phyloP scores from a whole-genome alignment of 2,888 invertebrate species.

The Scrobipalpa atriplicella region DNA sequence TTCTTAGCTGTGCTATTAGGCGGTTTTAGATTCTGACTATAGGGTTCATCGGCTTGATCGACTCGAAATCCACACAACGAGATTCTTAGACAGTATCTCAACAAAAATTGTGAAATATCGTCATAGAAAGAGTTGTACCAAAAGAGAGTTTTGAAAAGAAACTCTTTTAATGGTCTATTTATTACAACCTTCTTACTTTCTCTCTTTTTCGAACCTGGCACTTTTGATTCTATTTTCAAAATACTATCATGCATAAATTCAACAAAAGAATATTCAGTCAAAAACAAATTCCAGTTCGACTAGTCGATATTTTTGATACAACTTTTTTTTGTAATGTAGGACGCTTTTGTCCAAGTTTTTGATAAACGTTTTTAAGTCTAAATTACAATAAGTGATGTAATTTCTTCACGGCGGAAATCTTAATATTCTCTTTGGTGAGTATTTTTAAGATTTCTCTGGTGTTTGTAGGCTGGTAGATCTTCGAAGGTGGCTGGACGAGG shows the following conservation, averaged over 20 bases:
- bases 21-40: too few species aligned
- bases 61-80: too few species aligned
- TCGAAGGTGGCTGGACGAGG: too few species aligned
- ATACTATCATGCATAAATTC: neutral
- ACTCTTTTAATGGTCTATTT: neutral
- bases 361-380: neutral
- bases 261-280: constrained; percentile 5
- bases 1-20: too few species aligned
- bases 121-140: too few species aligned
- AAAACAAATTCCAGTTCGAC: constrained; percentile 5
- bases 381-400: constrained; percentile 7
- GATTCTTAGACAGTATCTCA: too few species aligned
- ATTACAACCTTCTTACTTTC: too few species aligned
- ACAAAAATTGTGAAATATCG: too few species aligned
- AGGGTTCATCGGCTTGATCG: too few species aligned
- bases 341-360: neutral
- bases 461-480: too few species aligned
- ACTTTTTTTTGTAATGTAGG: neutral
- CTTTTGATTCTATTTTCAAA: neutral
- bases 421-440: neutral
- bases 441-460: neutral
- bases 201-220: neutral
- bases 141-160: neutral
- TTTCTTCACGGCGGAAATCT: neutral
- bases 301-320: neutral